Evolutionary conservation across 2,888 invertebrate genomes (phyloP).

Genomic region (Hydroisotoma schaefferi): DNA sequence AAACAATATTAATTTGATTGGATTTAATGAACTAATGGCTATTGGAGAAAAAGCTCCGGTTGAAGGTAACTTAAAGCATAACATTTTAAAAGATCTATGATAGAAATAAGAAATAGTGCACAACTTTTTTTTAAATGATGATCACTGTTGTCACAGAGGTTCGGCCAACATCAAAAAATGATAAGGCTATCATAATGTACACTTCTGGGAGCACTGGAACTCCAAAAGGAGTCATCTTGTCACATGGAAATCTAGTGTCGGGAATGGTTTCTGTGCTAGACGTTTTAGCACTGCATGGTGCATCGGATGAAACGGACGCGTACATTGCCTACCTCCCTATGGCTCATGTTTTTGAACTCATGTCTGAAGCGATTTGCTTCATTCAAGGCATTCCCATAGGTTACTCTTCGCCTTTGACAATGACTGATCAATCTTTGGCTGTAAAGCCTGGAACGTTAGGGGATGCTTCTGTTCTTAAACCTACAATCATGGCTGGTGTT

Average conservation of each 20-base stretch:
- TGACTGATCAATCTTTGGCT: slow-evolving; percentile 88
- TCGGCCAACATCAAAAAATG: slow-evolving; percentile 58
- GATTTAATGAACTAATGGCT: slow-evolving; percentile 26
- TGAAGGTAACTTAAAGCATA: slow-evolving; percentile 9
- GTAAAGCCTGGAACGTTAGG: slow-evolving; percentile 93
- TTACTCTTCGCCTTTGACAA: slow-evolving; percentile 91
- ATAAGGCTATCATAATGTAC: slow-evolving; percentile 97
- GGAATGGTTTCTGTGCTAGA: slow-evolving; percentile 78
- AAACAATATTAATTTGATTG: slow-evolving; percentile 25
- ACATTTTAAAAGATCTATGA: neutral
- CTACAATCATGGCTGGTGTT: slow-evolving; percentile 93
- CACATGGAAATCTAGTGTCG: slow-evolving; percentile 75
- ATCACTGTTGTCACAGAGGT: slow-evolving; percentile 9
- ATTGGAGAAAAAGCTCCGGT: slow-evolving; percentile 21
- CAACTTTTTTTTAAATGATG: slow-evolving; percentile 1
- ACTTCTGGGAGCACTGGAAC: slow-evolving; percentile 94
- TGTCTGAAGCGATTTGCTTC: slow-evolving; percentile 52
- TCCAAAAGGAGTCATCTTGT: slow-evolving; percentile 61
- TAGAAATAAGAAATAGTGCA: neutral
- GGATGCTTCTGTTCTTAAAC: slow-evolving; percentile 84
- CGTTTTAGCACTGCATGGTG: slow-evolving; percentile 53
- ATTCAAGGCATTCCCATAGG: slow-evolving; percentile 57
- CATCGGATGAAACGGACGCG: slow-evolving; percentile 59
- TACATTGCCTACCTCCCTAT: slow-evolving; percentile 94
- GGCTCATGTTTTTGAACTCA: slow-evolving; percentile 93